Conservation (phyloP, 2,797 vertebrate species). For the Megalops cyprinoides region DNA sequence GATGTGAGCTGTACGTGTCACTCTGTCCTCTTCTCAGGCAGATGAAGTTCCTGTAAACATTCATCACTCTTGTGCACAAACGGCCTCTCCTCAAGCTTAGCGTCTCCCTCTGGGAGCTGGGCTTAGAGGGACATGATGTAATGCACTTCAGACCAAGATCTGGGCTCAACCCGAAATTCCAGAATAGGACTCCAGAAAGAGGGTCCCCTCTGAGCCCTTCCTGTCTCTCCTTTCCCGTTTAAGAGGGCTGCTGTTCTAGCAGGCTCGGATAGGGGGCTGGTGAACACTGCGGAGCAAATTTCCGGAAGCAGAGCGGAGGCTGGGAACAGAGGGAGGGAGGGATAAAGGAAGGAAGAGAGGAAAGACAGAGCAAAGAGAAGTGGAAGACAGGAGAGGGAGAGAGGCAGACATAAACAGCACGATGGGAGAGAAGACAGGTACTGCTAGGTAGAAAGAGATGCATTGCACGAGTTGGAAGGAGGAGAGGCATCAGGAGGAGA, state of each 20-base stretch:
- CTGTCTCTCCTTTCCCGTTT: neutral
- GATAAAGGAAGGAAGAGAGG: neutral
- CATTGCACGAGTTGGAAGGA: too few species aligned
- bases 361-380: slow-evolving; percentile 8
- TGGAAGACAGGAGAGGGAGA: neutral
- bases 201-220: neutral
- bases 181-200: neutral
- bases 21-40: neutral
- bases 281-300: neutral
- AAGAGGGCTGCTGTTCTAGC: neutral
- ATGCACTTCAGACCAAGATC: neutral
- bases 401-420: too few species aligned
- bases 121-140: neutral
- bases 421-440: too few species aligned
- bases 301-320: neutral
- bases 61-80: neutral
- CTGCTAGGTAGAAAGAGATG: too few species aligned
- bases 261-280: neutral
- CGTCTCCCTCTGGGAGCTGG: neutral
- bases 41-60: slow-evolving; percentile 11
- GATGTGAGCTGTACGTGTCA: neutral
- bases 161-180: neutral
- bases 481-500: too few species aligned
- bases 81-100: too few species aligned
- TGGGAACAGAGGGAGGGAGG: neutral